Conservation (phyloP, 2,888 invertebrate species). For the Rhingia campestris region DNA sequence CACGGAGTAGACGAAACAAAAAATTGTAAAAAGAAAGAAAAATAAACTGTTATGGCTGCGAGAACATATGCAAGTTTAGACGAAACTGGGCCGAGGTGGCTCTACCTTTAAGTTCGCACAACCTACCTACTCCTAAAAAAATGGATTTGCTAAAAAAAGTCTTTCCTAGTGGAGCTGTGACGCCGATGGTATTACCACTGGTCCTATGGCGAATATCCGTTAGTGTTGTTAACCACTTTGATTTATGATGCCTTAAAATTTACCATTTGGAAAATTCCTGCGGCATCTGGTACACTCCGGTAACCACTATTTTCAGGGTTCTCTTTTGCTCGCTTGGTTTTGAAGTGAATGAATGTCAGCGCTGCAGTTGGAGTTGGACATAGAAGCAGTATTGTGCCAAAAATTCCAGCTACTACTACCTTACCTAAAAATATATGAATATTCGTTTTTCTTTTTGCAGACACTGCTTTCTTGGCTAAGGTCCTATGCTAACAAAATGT, state of each 20-base stretch:
- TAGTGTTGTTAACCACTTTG: slow-evolving; percentile 67
- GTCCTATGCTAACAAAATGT: background rate
- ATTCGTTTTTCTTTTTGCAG: too few species aligned
- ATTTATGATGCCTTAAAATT: slow-evolving; percentile 71
- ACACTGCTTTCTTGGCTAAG: background rate
- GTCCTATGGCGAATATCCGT: slow-evolving; percentile 63
- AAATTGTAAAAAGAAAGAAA: background rate
- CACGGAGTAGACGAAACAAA: background rate
- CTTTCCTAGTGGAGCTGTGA: background rate
- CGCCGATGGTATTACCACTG: slow-evolving; percentile 26
- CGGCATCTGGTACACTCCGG: slow-evolving; percentile 61
- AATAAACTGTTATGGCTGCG: slow-evolving; percentile 17
- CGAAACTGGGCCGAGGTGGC: slow-evolving; percentile 2
- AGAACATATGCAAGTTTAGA: slow-evolving; percentile 31
- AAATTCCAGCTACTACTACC: slow-evolving; percentile 17
- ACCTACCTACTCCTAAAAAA: background rate
- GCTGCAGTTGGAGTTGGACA: slow-evolving; percentile 35
- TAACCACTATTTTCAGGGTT: slow-evolving; percentile 38
- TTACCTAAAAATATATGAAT: background rate
- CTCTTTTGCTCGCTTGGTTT: slow-evolving; percentile 41
- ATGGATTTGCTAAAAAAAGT: slow-evolving; percentile 12
- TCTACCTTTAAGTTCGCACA: background rate
- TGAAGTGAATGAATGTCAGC: slow-evolving; percentile 67
- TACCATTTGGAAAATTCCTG: slow-evolving; percentile 70
- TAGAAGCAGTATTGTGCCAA: background rate